These are phyloP conservation scores for Phalangium opilio DNA, from an alignment of 2,888 invertebrate genomes.

Conservation along the genomic window DNA sequence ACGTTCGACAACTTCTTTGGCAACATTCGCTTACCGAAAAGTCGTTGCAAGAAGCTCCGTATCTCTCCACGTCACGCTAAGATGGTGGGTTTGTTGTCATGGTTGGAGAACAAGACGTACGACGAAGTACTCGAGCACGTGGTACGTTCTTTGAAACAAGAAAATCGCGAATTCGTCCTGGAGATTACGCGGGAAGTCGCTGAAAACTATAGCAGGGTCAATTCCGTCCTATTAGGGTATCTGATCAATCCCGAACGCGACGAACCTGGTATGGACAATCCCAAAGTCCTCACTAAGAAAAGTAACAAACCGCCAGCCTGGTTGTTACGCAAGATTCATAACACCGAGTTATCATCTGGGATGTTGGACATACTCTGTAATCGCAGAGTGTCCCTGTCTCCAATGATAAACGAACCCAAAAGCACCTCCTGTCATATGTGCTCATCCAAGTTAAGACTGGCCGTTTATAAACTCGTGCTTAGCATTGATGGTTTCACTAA, in stretches of 20 bases:
- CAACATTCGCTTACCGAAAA: constrained; percentile 9
- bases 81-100: constrained; percentile 53
- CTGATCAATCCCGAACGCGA: constrained; percentile 29
- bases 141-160: constrained; percentile 43
- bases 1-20: constrained; percentile 11
- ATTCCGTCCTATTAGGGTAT: constrained; percentile 43
- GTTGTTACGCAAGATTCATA: constrained; percentile 47
- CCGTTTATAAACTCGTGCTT: too few relatives aligned
- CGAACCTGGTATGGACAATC: neutral
- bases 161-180: constrained; percentile 39
- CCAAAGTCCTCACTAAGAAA: constrained; percentile 15
- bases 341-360: constrained; percentile 9
- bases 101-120: constrained; percentile 55
- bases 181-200: constrained; percentile 45
- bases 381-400: too few relatives aligned
- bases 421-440: too few relatives aligned
- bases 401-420: too few relatives aligned
- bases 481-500: too few relatives aligned
- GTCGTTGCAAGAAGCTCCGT: constrained; percentile 10
- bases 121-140: constrained; percentile 49
- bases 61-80: constrained; percentile 48
- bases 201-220: constrained; percentile 44
- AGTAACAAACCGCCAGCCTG: constrained; percentile 39
- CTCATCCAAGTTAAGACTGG: too few relatives aligned
- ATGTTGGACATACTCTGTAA: too few relatives aligned